Evolutionary conservation across 2,888 invertebrate genomes (phyloP), one percentile per base, ranked within the genome.

Genomic region (Podabrus alpinus): DNA sequence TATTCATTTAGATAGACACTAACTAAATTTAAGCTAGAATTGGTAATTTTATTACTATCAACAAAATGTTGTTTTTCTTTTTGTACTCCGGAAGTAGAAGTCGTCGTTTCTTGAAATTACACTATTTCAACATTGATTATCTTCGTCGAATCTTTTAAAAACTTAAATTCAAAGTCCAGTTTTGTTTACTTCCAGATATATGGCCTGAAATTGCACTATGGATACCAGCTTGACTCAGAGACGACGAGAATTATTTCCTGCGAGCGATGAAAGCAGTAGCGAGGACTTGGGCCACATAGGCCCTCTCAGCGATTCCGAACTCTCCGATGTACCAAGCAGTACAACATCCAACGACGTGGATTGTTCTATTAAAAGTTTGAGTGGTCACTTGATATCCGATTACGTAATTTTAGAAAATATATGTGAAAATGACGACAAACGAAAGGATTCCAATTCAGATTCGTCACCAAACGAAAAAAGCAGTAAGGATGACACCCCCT

Each of bases 231-330:
- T 45, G n/a, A 16, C 90, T 0, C 91, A 91, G 79, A 88, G 92
- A 24, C 91, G 93, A 82, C 90, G 92, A 78, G 90, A 91, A 78
- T 87, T 93, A 78, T 92, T 93, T 82, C 90, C 90, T 17, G 78
- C 82, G 3, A 78, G 80, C 66, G 78, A 78, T 15, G 81, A 80
- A 19, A 82, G 82, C 11, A 77, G 78, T 78, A 45, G 45, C 7
- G 90, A 90, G 77, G 91, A 90, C 81, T 85, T 91, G 75, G 91
- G 91, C 70, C 90, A 89, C 83, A 91, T 91, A 82, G 89, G 89
- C 79, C 89, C 90, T 15, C 81, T 91, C 73, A 89, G 80, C 88
- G 89, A 69, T 64, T 67, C 69, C 15, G 59, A 60, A 62, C 61
- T 69, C 59, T 67, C 66, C 1, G 24, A 15, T 21, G 72, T 67